Evolutionary conservation across 1,140 invertebrate species (phyloP), one percentile per base, ranked within the genome.

Genomic region (Episyrphus balteatus): DNA sequence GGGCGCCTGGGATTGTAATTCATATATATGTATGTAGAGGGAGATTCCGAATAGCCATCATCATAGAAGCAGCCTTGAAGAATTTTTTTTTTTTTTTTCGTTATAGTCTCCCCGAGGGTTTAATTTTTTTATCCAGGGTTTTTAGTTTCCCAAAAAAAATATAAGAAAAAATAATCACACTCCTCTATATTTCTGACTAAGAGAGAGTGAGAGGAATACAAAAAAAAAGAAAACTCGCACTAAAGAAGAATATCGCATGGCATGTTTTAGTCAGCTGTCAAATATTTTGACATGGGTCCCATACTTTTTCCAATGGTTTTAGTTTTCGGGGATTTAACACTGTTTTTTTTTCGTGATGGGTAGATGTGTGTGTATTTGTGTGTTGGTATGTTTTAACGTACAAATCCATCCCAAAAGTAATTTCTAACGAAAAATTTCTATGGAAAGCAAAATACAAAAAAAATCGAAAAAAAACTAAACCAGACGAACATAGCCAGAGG

Each of bases 191-290:
- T 26, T 26, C 8, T 26, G 21, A 26, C 3, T 26, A 26, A 26
- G 21, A 5, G 21, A 3, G 21, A 26, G 8, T 5, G 6, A 17
- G 18, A 45, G 15, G 31, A 18, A 34, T 17, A 15, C 42, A 33
- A 44, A 30, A 36, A 36, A 36, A 37, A 33, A 45, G 19, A 36
- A 21, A 31, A 45, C 44, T 36, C 37, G 33, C 13, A 37, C 31
- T 32, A 34, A 42, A 44, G 36, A 44, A 39, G 47, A 36, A 41
- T 42, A 39, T 58, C 59, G 53, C 57, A 59, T 59, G 57, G 55
- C 55, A 56, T 65, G 60, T 59, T 62, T 59, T 58, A 66, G 62
- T 65, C 62, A 66, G 62, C 62, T 66, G 62, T 66, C 62, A 66
- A 66, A 65, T 65, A 56, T 57, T 65, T 65, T 66, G 62, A 66